phyloP scores from a whole-genome alignment of 2,113 vertebrate species.

The Neogobius melanostomus region DNA sequence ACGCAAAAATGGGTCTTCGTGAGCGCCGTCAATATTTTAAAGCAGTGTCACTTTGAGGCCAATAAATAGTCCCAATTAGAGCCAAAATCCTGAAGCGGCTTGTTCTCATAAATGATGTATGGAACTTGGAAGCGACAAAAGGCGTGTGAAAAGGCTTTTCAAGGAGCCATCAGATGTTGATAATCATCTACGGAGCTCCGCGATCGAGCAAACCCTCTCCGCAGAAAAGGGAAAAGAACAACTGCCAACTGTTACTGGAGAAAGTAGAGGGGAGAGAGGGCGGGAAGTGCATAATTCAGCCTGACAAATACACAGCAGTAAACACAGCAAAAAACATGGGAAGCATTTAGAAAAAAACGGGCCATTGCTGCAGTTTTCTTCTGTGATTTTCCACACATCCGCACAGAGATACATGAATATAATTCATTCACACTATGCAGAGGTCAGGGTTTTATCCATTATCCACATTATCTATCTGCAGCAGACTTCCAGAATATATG shows the following conservation, averaged over 20 bases:
- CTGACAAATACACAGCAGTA: too few relatives aligned
- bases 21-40: slow-evolving; percentile 24
- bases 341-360: background rate
- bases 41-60: slow-evolving; percentile 13
- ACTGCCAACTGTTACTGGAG: background rate
- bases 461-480: too few relatives aligned
- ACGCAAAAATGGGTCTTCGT: slow-evolving; percentile 13
- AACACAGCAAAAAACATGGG: background rate
- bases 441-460: too few relatives aligned
- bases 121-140: slow-evolving; percentile 18
- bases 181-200: slow-evolving; percentile 5
- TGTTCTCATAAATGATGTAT: slow-evolving; percentile 30
- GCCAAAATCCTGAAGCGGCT: slow-evolving; percentile 4
- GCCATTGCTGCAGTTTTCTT: too few relatives aligned
- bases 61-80: slow-evolving; percentile 24
- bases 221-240: background rate
- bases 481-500: too few relatives aligned
- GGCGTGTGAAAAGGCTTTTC: slow-evolving; percentile 6
- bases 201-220: slow-evolving; percentile 13
- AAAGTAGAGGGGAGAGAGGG: background rate
- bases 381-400: too few relatives aligned
- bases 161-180: slow-evolving; percentile 18
- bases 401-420: too few relatives aligned
- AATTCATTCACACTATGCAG: too few relatives aligned
- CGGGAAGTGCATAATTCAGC: too few relatives aligned